Conservation (phyloP, 2,113 vertebrate species). For the Nyctereutes procyonoides region DNA sequence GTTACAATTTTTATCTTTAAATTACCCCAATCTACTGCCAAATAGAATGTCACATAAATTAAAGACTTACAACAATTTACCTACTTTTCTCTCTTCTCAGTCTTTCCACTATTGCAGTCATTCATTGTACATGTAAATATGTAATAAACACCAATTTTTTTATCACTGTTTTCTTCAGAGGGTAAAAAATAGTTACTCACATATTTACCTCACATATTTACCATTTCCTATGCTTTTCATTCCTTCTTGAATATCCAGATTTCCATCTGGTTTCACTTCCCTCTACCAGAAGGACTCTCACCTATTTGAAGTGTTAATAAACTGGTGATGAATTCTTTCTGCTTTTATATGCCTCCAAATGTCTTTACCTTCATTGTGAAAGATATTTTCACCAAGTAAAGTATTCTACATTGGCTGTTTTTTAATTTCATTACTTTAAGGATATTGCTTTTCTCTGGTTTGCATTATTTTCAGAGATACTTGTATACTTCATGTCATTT, state of each 20-base stretch:
- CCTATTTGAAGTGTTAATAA: neutral
- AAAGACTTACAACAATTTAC: neutral
- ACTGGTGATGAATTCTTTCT: neutral
- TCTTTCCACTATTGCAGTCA: neutral
- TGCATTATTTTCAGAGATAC: neutral
- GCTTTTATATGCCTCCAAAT: neutral
- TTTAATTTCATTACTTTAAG: neutral
- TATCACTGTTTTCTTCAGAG: neutral
- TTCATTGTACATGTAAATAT: neutral
- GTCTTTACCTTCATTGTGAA: neutral
- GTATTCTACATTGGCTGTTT: neutral
- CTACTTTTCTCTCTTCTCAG: neutral
- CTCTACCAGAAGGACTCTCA: neutral
- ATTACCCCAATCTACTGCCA: neutral
- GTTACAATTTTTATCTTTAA: neutral
- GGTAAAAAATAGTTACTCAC: neutral
- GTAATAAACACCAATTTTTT: neutral
- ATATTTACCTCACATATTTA: neutral
- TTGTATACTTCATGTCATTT: neutral
- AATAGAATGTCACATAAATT: neutral
- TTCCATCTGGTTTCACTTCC: neutral
- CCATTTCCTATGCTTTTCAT: neutral
- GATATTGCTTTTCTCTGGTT: neutral
- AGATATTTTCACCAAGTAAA: neutral
- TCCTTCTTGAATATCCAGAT: neutral